A percentile compares a stretch with the other conserved stretches of the same genome.
Evolutionary conservation across 2,113 vertebrate genomes (phyloP).

Genomic region (Melanocharis versteri): DNA sequence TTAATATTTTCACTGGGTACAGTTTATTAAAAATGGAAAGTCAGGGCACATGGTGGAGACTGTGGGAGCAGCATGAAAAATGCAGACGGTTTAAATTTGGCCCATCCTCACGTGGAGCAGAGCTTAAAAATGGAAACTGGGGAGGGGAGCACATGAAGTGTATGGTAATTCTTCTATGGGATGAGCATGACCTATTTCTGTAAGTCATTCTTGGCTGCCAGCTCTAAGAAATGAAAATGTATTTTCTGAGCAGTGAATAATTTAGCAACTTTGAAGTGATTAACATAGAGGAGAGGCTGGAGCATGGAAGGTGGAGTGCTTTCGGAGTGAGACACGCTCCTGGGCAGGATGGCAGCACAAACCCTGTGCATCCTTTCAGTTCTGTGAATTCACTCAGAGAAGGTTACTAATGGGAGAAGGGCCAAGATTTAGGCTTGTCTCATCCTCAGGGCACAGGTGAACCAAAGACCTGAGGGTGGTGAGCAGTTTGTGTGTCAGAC

Average conservation of each 20-base stretch:
- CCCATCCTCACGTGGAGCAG: slow-evolving; percentile 8
- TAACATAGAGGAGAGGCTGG: neutral
- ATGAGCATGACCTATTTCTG: slow-evolving; percentile 52
- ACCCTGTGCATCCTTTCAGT: neutral
- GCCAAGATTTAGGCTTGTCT: neutral
- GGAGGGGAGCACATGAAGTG: neutral
- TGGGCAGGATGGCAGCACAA: neutral
- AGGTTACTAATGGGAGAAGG: neutral
- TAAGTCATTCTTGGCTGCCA: slow-evolving; percentile 3
- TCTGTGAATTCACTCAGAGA: neutral
- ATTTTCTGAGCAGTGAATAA: slow-evolving; percentile 43
- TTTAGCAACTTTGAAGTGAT: slow-evolving; percentile 19
- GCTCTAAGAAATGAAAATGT: slow-evolving; percentile 8
- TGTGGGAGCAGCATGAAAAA: neutral
- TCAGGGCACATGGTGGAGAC: neutral
- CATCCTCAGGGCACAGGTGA: neutral
- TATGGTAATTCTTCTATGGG: slow-evolving; percentile 34
- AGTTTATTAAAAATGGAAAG: neutral
- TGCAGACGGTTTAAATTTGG: slow-evolving; percentile 12
- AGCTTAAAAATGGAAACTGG: slow-evolving; percentile 29
- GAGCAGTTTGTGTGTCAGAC: neutral
- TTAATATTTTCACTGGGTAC: neutral
- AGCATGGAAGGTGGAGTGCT: neutral
- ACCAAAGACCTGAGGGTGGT: neutral
- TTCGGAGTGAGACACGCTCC: fast-evolving